Percentiles rank a stretch among this genome's conserved stretches.
Conservation (phyloP, 2,113 vertebrate species). For the Tonatia bakeri region DNA sequence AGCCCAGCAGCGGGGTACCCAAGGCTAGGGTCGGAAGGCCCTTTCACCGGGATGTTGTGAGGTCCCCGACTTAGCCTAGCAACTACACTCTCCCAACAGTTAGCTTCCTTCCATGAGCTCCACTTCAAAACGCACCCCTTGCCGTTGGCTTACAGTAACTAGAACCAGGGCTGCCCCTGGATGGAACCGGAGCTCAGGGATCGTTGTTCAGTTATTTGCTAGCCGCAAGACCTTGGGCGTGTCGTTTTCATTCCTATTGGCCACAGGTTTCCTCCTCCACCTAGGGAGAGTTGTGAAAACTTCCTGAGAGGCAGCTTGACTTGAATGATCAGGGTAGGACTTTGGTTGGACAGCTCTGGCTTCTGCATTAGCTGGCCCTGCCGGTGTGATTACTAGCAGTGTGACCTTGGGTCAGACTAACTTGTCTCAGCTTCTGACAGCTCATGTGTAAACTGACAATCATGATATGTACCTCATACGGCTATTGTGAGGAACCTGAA, state of each 20-base stretch:
- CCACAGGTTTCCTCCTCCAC: background rate
- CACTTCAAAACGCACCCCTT: background rate
- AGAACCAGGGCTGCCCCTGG: background rate
- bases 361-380: background rate
- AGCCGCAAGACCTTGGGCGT: background rate
- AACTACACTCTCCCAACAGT: background rate
- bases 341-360: background rate
- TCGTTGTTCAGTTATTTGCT: background rate
- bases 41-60: background rate
- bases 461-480: background rate
- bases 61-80: background rate
- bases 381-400: background rate
- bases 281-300: background rate
- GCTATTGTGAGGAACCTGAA: background rate
- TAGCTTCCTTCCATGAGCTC: background rate
- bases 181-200: background rate
- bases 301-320: background rate
- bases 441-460: background rate
- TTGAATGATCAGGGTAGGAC: background rate
- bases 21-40: background rate
- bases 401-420: background rate
- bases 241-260: background rate
- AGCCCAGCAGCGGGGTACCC: fast-evolving
- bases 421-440: background rate
- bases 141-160: too few species aligned